Conservation (phyloP, 2,113 vertebrate species). For the Ictalurus punctatus region DNA sequence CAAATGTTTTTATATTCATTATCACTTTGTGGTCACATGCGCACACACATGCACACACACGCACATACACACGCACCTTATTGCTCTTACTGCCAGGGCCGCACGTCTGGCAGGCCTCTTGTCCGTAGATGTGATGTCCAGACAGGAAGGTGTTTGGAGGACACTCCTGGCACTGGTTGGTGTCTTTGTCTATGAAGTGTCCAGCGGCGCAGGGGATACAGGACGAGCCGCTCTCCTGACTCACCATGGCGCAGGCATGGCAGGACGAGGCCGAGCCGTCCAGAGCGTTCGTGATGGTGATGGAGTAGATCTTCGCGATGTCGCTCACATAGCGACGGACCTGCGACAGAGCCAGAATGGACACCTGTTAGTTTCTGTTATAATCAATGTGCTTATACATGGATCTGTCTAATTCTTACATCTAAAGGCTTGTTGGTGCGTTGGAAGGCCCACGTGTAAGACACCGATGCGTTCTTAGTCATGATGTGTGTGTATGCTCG, state of each 20-base stretch:
- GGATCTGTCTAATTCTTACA: conserved; percentile 72
- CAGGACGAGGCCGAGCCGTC: conserved; percentile 89
- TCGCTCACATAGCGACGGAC: conserved; percentile 83
- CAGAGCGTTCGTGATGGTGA: conserved; percentile 83
- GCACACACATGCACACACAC: neutral
- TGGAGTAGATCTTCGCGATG: conserved; percentile 89
- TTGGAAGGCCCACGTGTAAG: conserved; percentile 98
- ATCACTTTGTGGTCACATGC: neutral
- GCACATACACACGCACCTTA: conserved; percentile 71
- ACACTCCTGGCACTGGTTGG: conserved; percentile 87
- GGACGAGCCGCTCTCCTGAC: conserved; percentile 79
- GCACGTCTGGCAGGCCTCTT: conserved; percentile 86
- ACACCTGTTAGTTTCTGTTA: neutral
- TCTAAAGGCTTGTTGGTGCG: conserved; percentile 88
- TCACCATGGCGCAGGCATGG: conserved; percentile 85
- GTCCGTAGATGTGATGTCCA: conserved; percentile 81
- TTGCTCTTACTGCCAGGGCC: conserved; percentile 88
- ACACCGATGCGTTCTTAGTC: conserved; percentile 91
- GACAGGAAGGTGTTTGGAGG: conserved; percentile 84
- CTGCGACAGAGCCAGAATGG: conserved; percentile 65
- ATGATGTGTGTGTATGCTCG: conserved; percentile 89
- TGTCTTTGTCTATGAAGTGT: conserved; percentile 87
- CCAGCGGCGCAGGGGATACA: conserved; percentile 92
- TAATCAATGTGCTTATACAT: neutral
- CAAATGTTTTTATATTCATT: neutral